A percentile compares a stretch with the other conserved stretches of the same genome.
Conservation (phyloP, 2,113 vertebrate species). For the Xiphias gladius region DNA sequence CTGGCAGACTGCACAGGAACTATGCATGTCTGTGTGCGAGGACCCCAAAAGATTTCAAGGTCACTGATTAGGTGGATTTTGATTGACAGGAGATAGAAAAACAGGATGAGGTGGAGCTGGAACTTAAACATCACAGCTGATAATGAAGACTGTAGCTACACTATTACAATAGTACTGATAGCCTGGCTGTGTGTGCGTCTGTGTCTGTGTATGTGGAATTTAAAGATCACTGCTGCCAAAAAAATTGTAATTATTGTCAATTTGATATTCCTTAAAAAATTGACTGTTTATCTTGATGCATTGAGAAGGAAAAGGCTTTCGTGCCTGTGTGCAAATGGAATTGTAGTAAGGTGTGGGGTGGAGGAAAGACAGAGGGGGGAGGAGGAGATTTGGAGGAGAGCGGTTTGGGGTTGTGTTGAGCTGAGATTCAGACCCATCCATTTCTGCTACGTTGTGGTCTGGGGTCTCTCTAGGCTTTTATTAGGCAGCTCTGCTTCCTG, state of each 20-base stretch:
- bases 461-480: slow-evolving; percentile 72
- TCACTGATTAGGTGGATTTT: slow-evolving; percentile 65
- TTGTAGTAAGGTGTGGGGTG: neutral
- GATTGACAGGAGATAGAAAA: slow-evolving; percentile 70
- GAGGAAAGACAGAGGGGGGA: neutral
- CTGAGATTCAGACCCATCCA: slow-evolving; percentile 58
- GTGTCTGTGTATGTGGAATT: slow-evolving; percentile 1
- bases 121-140: slow-evolving; percentile 60
- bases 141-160: slow-evolving; percentile 40
- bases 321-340: slow-evolving; percentile 12
- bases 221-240: slow-evolving; percentile 15
- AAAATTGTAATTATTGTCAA: slow-evolving; percentile 11
- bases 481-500: slow-evolving; percentile 74
- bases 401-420: neutral
- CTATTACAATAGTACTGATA: slow-evolving; percentile 31
- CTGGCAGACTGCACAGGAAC: slow-evolving; percentile 39
- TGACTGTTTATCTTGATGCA: neutral
- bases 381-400: neutral
- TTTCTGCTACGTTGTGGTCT: slow-evolving; percentile 65
- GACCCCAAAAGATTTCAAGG: slow-evolving; percentile 4
- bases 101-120: slow-evolving; percentile 72
- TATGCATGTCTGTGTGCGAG: neutral
- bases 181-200: slow-evolving; percentile 1
- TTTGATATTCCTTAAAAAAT: slow-evolving; percentile 17
- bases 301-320: neutral